Conservation (phyloP, 2,113 vertebrate species). For the Crotalus viridis region DNA sequence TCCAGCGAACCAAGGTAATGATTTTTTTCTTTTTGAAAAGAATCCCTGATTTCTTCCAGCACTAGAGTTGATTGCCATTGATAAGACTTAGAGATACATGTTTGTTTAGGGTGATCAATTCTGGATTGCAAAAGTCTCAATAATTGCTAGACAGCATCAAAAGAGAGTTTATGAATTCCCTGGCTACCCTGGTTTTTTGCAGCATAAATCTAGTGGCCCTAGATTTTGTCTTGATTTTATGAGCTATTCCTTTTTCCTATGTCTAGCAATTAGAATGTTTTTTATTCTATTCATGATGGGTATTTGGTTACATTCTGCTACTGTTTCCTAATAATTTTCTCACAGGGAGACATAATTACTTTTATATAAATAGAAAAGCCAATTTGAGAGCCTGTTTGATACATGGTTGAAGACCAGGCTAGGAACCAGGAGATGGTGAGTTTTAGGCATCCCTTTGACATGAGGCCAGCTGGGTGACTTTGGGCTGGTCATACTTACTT, state of each 20-base stretch:
- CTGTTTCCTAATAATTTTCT: background rate
- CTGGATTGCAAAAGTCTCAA: background rate
- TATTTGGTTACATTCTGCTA: background rate
- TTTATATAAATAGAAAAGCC: background rate
- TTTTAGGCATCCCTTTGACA: background rate
- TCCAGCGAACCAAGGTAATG: constrained; percentile 81
- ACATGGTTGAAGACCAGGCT: background rate
- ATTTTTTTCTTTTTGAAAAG: background rate
- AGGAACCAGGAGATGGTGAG: background rate
- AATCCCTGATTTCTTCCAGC: background rate
- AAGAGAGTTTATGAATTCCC: background rate
- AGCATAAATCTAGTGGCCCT: background rate
- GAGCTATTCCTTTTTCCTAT: background rate
- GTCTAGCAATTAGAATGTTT: background rate
- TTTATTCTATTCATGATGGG: background rate
- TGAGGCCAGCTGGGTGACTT: background rate
- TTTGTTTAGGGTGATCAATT: background rate
- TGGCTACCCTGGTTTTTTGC: background rate
- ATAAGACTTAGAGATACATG: background rate
- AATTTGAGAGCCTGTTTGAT: background rate
- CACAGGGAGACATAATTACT: background rate
- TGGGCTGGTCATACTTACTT: background rate
- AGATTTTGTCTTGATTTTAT: background rate
- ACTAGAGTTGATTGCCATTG: background rate
- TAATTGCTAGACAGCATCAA: background rate